phyloP scores from a whole-genome alignment of 2,797 vertebrate species.

The Halcyon leucocephala region DNA sequence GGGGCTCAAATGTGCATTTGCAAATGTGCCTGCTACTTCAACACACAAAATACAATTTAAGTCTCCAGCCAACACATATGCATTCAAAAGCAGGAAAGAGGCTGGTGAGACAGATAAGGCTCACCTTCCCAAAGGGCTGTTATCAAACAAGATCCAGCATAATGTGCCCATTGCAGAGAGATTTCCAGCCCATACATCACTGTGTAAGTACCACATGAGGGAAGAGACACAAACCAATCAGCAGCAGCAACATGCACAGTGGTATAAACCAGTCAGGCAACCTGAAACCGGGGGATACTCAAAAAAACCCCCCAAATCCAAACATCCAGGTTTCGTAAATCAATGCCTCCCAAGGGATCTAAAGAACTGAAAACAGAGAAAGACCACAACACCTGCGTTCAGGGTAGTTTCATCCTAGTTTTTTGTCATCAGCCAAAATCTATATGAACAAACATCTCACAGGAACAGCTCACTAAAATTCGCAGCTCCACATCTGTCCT shows the following conservation, averaged over 20 bases:
- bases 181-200: not conserved
- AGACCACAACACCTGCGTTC: not conserved
- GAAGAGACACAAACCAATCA: not conserved
- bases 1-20: not conserved
- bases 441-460: not conserved
- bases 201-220: not conserved
- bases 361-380: not conserved
- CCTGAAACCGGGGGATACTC: not conserved
- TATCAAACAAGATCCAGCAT: not conserved
- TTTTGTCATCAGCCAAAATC: not conserved
- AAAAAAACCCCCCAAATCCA: not conserved
- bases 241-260: not conserved
- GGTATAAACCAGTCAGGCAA: not conserved
- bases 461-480: not conserved
- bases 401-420: not conserved
- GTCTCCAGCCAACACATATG: not conserved
- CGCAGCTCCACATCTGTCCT: not conserved
- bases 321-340: not conserved
- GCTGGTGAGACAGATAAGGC: not conserved
- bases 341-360: not conserved
- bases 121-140: not conserved
- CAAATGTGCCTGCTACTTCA: not conserved
- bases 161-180: not conserved
- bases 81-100: not conserved
- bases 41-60: not conserved